A percentile compares a stretch with the other conserved stretches of the same genome.
Evolutionary conservation across 2,888 invertebrate species (phyloP).

Genomic region (Pristionchus arcanus): DNA sequence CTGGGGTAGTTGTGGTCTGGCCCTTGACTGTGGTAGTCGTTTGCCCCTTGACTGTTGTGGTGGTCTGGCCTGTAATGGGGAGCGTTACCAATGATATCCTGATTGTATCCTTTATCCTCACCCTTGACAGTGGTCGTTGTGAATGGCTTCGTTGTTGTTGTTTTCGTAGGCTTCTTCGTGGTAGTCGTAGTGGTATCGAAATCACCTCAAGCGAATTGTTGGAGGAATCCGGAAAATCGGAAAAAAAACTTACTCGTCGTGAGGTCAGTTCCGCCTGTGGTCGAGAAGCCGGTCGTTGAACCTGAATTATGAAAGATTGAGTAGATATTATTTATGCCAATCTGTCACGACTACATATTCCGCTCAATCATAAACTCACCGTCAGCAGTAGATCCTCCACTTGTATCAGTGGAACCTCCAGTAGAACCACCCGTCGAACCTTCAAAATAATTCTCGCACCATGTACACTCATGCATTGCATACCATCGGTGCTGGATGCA

Average conservation of each 20-base stretch:
- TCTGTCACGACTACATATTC: background rate
- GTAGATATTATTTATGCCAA: background rate
- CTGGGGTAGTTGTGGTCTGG: background rate
- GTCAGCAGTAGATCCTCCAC: background rate
- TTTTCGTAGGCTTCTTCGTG: background rate
- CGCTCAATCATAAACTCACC: background rate
- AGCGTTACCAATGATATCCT: background rate
- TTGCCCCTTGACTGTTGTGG: background rate
- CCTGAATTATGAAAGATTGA: background rate
- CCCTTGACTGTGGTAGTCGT: background rate
- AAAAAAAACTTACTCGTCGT: background rate
- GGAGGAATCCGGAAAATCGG: background rate
- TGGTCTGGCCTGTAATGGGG: background rate
- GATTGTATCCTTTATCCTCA: background rate
- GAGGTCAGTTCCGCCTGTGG: background rate
- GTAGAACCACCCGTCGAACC: background rate
- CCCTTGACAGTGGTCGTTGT: conserved; percentile 13
- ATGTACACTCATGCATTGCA: background rate
- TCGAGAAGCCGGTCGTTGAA: background rate
- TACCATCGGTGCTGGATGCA: background rate
- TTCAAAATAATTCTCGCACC: background rate
- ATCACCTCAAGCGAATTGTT: background rate
- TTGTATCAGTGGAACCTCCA: background rate
- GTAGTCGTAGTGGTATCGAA: background rate
- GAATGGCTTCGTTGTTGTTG: background rate